Evolutionary conservation across 2,113 vertebrate genomes (phyloP), one percentile per base, ranked within the genome.

Genomic region (Psilopsiagon aurifrons): DNA sequence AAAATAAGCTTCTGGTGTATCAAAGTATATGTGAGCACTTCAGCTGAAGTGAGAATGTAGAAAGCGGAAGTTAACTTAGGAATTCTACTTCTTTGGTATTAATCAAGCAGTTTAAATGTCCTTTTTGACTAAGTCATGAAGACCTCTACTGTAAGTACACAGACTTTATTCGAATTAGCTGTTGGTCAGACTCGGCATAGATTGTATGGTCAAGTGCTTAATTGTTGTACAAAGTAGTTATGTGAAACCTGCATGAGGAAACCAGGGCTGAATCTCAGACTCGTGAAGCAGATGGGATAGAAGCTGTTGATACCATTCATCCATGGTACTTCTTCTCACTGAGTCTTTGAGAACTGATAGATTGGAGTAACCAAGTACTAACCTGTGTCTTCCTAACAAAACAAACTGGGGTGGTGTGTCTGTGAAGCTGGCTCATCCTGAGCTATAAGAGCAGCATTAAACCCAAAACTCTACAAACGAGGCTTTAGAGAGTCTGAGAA

Each of bases 1-100:
- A 96, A 97, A 96, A 96, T 95, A 97, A 95, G 83, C 73, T 68
- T 96, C 86, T 86, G 77, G n/a, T 64, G 51, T 93, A 94, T 86
- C 77, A 84, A 90, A 94, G 94, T 88, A 12, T 41, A 59, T 0
- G 3, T 64, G 81, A 74, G 52, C 83, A 43, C 52, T 91, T 85
- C 67, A 90, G 52, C 33, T 83, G 62, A 90, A 17, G 19, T 59
- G 76, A 86, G 83, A 90, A 64, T 27, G 79, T 64, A 41, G 28
- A 87, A 73, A 89, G 89, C 62, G 44, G 68, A 19, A 11, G 31
- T 74, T 62, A 88, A 73, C 55, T 27, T 37, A 54, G n/a, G 70
- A 81, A 39, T 83, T 85, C 51, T 70, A 0, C 18, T 85, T 71
- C 68, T 97, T 96, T 97, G 95, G 95, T 94, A 78, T 93, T 83